phyloP scores from a whole-genome alignment of 1,140 invertebrate species.

The Thrips palmi region DNA sequence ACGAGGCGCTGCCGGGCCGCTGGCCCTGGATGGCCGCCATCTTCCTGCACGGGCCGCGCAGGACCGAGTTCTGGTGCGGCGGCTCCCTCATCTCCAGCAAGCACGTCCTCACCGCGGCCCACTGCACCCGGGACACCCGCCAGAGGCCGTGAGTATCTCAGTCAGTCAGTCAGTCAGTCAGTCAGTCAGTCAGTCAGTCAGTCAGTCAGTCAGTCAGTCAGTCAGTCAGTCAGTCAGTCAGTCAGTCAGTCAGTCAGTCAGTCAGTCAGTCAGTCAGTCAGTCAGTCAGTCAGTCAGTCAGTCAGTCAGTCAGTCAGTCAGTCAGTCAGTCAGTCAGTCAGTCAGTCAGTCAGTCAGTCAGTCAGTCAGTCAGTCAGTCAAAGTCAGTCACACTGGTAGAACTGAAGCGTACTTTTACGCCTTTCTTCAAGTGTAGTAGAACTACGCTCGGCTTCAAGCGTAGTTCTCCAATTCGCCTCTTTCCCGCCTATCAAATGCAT shows the following conservation, averaged over 20 bases:
- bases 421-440: too few relatives aligned
- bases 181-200: not conserved
- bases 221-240: not conserved
- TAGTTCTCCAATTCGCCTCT: too few relatives aligned
- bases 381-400: too few relatives aligned
- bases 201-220: not conserved
- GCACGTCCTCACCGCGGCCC: conserved; percentile 77
- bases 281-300: not conserved
- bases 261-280: not conserved
- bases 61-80: conserved; percentile 87
- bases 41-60: conserved; percentile 63
- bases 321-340: not conserved
- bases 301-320: not conserved
- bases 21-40: conserved; percentile 93
- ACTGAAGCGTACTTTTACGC: too few relatives aligned
- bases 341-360: not conserved
- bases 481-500: too few relatives aligned
- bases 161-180: not conserved
- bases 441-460: too few relatives aligned
- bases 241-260: not conserved
- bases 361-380: not conserved
- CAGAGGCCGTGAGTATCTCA: conserved; percentile 63
- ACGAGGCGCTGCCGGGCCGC: conserved; percentile 56
- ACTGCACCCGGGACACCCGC: conserved; percentile 72
- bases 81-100: conserved; percentile 63